Conservation (phyloP, 2,888 invertebrate genomes). For the Hololepta plana region DNA sequence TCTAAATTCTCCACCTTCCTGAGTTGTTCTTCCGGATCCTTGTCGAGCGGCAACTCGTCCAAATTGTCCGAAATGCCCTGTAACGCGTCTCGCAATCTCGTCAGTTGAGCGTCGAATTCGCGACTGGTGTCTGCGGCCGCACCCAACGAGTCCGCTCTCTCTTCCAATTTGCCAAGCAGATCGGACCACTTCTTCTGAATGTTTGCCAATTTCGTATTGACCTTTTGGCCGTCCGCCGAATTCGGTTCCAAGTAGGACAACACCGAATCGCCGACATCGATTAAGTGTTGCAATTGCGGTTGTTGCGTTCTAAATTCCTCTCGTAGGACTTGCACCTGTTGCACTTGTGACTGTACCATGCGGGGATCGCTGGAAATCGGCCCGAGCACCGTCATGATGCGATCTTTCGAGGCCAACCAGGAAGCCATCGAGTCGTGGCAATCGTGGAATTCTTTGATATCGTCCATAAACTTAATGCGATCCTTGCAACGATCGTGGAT, state of each 20-base stretch:
- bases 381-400: conserved; percentile 88
- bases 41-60: conserved; percentile 62
- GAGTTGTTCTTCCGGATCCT: conserved; percentile 73
- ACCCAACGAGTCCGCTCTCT: conserved; percentile 74
- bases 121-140: conserved; percentile 85
- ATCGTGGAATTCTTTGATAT: conserved; percentile 83
- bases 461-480: conserved; percentile 43
- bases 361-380: conserved; percentile 92
- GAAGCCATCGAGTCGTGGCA: conserved; percentile 65
- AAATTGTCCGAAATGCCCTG: conserved; percentile 74
- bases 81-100: conserved; percentile 69
- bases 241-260: conserved; percentile 36
- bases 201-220: conserved; percentile 52
- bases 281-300: conserved; percentile 70
- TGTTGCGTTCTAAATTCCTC: conserved; percentile 91
- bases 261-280: conserved; percentile 62
- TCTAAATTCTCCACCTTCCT: conserved; percentile 77
- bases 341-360: conserved; percentile 90
- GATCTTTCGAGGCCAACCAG: conserved; percentile 86
- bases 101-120: conserved; percentile 79
- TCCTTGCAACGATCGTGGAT: conserved; percentile 67
- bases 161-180: conserved; percentile 55
- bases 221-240: conserved; percentile 41
- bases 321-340: conserved; percentile 83
- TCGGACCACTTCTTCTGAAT: conserved; percentile 69